phyloP scores from a whole-genome alignment of 1,140 invertebrate genomes.

The Aphidius ervi region DNA sequence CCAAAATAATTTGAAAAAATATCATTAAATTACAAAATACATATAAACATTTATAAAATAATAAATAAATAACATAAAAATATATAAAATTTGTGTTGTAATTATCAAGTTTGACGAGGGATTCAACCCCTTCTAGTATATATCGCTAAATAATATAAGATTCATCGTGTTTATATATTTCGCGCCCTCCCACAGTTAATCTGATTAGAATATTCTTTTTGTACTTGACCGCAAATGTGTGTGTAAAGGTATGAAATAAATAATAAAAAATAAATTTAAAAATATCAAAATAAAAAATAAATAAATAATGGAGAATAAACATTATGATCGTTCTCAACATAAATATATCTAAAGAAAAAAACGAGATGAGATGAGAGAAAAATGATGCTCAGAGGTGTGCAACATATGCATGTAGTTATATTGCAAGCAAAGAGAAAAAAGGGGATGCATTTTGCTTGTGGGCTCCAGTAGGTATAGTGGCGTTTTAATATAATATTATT shows the following conservation, averaged over 20 bases:
- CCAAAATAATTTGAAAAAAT: too few relatives aligned
- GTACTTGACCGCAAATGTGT: conserved; percentile 11
- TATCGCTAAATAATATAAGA: conserved; percentile 18
- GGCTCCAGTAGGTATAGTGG: conserved; percentile 29
- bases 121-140: conserved; percentile 16
- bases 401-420: too few relatives aligned
- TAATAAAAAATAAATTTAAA: neutral
- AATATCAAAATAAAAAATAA: too few relatives aligned
- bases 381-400: neutral
- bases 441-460: conserved; percentile 26
- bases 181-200: conserved; percentile 44
- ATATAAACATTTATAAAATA: neutral
- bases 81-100: conserved; percentile 18
- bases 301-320: conserved; percentile 36
- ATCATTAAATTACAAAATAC: too few relatives aligned
- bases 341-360: conserved; percentile 33
- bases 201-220: conserved; percentile 36
- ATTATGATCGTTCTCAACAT: conserved; percentile 45
- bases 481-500: conserved; percentile 57
- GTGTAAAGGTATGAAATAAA: neutral
- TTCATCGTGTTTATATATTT: conserved; percentile 38
- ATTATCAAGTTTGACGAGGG: conserved; percentile 16
- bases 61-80: conserved; percentile 2
- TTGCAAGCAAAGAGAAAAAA: conserved; percentile 8
- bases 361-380: conserved; percentile 18